A percentile compares a stretch with the other conserved stretches of the same genome.
Evolutionary conservation across 2,888 invertebrate genomes (phyloP).

Genomic region (Oscheius sp.): DNA sequence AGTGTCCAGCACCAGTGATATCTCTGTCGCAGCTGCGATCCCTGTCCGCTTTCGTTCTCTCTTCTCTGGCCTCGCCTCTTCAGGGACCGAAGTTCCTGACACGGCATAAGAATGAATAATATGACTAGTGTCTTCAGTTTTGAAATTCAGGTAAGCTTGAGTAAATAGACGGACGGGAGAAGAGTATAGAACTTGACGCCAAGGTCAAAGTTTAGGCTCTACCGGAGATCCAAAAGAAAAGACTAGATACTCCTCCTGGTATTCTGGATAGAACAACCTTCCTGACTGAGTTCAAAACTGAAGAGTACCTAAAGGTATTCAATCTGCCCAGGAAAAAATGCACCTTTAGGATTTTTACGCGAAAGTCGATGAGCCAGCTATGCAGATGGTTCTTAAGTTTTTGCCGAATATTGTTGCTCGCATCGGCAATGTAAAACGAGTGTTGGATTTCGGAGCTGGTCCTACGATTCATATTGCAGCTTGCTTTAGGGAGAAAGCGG

Average conservation of each 20-base stretch:
- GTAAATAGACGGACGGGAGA: not conserved
- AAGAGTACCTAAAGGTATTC: conserved; percentile 52
- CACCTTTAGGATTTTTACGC: conserved; percentile 65
- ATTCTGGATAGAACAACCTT: conserved; percentile 58
- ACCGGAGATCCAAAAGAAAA: conserved; percentile 1
- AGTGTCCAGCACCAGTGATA: conserved; percentile 12
- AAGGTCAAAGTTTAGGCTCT: not conserved
- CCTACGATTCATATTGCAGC: conserved; percentile 68
- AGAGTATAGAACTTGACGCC: not conserved
- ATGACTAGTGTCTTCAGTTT: conserved; percentile 19
- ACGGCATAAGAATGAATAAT: not conserved
- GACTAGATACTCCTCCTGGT: not conserved
- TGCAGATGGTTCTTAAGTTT: conserved; percentile 68
- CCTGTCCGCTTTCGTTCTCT: not conserved
- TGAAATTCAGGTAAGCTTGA: conserved; percentile 12
- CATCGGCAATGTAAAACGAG: conserved; percentile 43
- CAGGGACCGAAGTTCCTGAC: conserved; percentile 2
- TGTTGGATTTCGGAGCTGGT: conserved; percentile 58
- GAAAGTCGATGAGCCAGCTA: conserved; percentile 65
- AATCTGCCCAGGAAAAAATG: not conserved
- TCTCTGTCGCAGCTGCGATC: conserved; percentile 27
- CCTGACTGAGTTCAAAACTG: conserved; percentile 58
- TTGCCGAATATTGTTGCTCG: conserved; percentile 64
- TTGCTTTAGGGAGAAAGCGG: conserved; percentile 58
- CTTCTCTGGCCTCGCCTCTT: conserved; percentile 1